Conservation (phyloP, 2,113 vertebrate genomes). For the Balaeniceps rex region DNA sequence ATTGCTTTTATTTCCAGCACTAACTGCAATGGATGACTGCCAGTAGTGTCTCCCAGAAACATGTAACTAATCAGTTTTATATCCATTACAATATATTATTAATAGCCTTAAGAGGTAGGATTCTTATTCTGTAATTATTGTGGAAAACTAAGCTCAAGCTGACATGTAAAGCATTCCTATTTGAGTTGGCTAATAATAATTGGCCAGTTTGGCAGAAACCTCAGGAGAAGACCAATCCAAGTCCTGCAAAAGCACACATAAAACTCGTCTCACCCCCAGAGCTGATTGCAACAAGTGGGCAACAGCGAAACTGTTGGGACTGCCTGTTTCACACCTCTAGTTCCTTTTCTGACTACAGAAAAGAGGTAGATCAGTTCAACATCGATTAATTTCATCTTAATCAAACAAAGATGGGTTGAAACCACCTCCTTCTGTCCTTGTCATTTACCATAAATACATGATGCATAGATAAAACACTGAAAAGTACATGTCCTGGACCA, state of each 20-base stretch:
- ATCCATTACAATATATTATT: background rate
- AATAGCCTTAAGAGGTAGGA: background rate
- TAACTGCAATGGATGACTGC: background rate
- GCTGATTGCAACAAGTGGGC: background rate
- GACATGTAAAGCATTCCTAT: background rate
- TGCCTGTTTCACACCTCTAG: background rate
- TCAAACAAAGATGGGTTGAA: background rate
- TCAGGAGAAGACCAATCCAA: background rate
- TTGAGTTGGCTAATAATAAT: background rate
- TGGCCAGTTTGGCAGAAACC: background rate
- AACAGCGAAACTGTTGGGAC: background rate
- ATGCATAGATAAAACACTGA: rapidly evolving
- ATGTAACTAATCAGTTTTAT: background rate
- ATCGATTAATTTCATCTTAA: background rate
- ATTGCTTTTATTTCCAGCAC: background rate
- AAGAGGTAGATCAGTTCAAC: background rate
- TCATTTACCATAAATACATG: background rate
- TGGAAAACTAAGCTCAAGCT: background rate
- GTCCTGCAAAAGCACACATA: background rate
- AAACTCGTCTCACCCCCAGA: background rate
- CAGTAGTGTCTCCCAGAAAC: background rate
- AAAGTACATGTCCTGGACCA: background rate
- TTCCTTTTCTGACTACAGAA: background rate
- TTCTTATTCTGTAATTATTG: background rate
- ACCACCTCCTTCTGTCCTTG: background rate